Conservation (phyloP, 2,113 vertebrate species). For the Crypturellus undulatus region DNA sequence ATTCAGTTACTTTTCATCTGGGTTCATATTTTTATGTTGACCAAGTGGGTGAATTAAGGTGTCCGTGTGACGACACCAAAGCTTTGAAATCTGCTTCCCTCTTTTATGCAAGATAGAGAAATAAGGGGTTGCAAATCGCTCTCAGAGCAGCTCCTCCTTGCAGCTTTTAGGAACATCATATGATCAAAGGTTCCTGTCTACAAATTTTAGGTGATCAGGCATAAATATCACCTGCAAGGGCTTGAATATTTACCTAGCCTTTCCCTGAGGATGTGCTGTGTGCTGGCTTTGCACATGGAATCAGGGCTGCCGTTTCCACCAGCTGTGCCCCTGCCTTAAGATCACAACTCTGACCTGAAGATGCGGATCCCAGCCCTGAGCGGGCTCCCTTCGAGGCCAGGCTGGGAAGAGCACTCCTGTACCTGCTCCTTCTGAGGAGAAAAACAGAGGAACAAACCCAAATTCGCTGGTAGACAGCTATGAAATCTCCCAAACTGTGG, state of each 20-base stretch:
- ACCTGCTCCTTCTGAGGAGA: background rate
- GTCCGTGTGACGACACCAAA: background rate
- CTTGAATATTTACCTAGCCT: background rate
- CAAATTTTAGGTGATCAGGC: background rate
- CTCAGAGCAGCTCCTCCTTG: background rate
- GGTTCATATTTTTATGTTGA: background rate
- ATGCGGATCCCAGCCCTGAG: too few relatives aligned
- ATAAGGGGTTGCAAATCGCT: background rate
- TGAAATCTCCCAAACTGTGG: background rate
- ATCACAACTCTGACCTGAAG: background rate
- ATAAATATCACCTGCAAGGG: background rate
- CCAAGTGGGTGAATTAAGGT: background rate
- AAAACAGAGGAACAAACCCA: background rate
- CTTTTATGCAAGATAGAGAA: background rate
- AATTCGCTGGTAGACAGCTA: background rate
- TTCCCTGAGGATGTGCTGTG: background rate
- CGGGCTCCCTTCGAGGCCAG: background rate
- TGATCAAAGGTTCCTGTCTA: background rate
- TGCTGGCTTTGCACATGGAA: background rate
- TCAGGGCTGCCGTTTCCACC: background rate
- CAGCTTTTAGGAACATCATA: background rate
- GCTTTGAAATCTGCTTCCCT: background rate
- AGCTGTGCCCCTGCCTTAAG: background rate
- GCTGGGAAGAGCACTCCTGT: background rate
- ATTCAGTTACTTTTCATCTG: slow-evolving; percentile 2